Evolutionary conservation across 2,113 vertebrate genomes (phyloP).

Genomic region (Psilopogon haemacephalus): DNA sequence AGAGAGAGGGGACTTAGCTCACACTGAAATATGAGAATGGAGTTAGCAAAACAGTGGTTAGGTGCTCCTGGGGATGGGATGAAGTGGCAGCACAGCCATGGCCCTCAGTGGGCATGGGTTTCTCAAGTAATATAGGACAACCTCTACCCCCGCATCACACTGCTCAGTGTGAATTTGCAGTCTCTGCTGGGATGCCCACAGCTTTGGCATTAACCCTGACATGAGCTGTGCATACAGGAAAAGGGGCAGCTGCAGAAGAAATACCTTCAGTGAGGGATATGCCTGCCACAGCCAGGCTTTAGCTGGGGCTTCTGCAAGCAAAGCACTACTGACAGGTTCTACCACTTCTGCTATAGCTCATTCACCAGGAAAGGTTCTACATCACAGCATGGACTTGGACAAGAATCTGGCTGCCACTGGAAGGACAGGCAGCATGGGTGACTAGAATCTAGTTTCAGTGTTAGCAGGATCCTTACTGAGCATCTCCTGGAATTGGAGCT

Average conservation of each 20-base stretch:
- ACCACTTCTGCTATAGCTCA: not conserved
- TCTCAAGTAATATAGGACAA: not conserved
- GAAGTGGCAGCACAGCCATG: not conserved
- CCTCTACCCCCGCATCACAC: not conserved
- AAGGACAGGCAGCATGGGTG: not conserved
- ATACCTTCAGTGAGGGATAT: not conserved
- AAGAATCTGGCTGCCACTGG: not conserved
- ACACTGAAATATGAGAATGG: not conserved
- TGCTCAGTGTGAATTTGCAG: not conserved
- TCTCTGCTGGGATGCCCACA: not conserved
- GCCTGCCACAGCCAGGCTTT: not conserved
- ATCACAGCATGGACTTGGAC: not conserved
- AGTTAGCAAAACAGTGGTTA: not conserved
- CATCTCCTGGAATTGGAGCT: not conserved
- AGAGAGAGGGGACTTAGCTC: not conserved
- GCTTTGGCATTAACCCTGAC: not conserved
- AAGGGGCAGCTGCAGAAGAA: not conserved
- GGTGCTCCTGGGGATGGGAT: not conserved
- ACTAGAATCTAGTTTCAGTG: not conserved
- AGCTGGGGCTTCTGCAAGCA: not conserved
- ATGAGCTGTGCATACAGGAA: not conserved
- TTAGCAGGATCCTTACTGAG: not conserved
- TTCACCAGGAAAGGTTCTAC: accelerated
- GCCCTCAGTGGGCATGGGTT: not conserved
- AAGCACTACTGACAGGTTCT: not conserved